phyloP scores from a whole-genome alignment of 2,888 invertebrate genomes.

The Agapostemon virescens region DNA sequence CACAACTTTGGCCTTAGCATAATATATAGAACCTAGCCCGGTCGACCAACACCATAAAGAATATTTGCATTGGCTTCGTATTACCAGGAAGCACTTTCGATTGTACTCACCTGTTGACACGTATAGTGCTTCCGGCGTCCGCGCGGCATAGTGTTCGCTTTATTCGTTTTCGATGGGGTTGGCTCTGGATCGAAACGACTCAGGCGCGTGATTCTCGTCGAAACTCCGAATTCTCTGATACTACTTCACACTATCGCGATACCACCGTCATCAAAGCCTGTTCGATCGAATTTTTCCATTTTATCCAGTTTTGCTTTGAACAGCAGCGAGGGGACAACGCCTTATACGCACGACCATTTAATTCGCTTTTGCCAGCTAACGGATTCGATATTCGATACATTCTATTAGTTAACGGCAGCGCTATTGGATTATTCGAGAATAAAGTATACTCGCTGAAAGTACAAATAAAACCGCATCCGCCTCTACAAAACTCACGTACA shows the following conservation, averaged over 20 bases:
- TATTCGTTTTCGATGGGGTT: not conserved
- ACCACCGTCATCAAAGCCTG: not conserved
- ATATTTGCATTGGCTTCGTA: not conserved
- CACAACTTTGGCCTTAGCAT: not conserved
- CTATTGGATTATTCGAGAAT: not conserved
- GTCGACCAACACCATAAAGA: not conserved
- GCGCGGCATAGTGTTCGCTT: not conserved
- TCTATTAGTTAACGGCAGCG: not conserved
- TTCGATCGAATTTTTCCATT: not conserved
- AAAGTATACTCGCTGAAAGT: no score
- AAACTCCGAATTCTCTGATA: not conserved
- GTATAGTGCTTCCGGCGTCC: not conserved
- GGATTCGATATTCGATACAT: not conserved
- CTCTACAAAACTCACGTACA: not conserved
- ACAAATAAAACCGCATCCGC: not conserved
- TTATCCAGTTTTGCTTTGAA: not conserved
- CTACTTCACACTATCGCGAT: not conserved
- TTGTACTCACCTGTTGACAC: slow-evolving; percentile 29
- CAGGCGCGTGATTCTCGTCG: not conserved
- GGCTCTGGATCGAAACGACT: not conserved
- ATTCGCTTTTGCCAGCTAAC: not conserved
- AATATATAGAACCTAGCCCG: not conserved
- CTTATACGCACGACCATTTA: not conserved
- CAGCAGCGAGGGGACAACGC: not conserved
- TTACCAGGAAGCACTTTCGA: not conserved